These are phyloP conservation scores for Avahi laniger DNA, from an alignment of 2,797 vertebrate genomes.

Conservation along the genomic window DNA sequence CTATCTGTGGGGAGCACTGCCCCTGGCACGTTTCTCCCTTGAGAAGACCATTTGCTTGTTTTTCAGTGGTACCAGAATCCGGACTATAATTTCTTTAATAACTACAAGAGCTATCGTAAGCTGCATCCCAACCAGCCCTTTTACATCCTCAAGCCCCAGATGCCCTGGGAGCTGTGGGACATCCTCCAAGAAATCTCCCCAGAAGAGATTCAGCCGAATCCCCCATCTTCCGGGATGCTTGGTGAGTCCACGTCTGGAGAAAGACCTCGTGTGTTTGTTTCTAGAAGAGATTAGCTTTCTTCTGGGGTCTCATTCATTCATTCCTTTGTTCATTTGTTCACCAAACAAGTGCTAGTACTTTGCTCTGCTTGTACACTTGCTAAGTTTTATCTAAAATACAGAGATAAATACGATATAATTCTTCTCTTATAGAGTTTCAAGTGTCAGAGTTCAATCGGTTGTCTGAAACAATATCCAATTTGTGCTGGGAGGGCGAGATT, in stretches of 20 bases:
- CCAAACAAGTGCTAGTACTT: background rate
- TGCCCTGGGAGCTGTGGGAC: conserved; percentile 89
- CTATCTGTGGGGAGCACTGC: too few species aligned
- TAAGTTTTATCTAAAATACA: background rate
- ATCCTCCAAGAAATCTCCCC: conserved; percentile 87
- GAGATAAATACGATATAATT: background rate
- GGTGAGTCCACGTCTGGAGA: conserved; percentile 78
- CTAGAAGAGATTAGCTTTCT: background rate
- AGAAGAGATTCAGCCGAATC: conserved; percentile 88
- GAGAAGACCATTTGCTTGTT: conserved; percentile 43
- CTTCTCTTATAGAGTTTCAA: background rate
- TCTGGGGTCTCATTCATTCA: conserved; percentile 52
- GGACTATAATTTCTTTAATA: conserved; percentile 86
- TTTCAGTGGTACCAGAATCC: conserved; percentile 88
- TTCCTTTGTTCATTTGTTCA: background rate
- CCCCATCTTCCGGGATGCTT: conserved; percentile 88
- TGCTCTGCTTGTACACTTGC: background rate
- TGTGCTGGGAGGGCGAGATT: background rate
- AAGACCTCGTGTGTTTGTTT: background rate
- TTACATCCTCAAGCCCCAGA: conserved; percentile 88
- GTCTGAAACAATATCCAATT: background rate
- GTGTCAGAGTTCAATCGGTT: background rate
- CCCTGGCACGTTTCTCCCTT: background rate
- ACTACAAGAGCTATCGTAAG: conserved; percentile 82
- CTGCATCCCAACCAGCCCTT: conserved; percentile 85